Evolutionary conservation across 2,113 vertebrate species (phyloP).

Genomic region (Ardeotis arabs): DNA sequence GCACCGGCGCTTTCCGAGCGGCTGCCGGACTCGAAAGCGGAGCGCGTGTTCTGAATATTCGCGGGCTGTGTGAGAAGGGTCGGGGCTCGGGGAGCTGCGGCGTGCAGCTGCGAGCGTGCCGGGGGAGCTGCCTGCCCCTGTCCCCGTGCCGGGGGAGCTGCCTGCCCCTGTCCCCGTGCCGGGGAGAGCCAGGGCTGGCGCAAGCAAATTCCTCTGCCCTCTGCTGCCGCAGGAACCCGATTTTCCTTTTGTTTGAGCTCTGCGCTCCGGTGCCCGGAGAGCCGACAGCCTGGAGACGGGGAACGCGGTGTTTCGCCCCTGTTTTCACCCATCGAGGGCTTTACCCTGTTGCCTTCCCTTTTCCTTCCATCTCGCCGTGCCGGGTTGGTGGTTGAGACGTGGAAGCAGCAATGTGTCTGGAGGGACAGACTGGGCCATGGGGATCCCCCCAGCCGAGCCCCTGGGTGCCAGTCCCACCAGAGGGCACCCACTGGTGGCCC

Average conservation of each 20-base stretch:
- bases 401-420: not conserved
- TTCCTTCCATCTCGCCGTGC: fast-evolving
- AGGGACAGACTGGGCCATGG: not conserved
- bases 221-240: not conserved
- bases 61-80: not conserved
- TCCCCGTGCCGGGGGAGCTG: too few species aligned
- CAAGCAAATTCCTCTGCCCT: not conserved
- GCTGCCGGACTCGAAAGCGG: not conserved
- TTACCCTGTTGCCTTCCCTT: not conserved
- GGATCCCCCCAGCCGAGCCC: not conserved
- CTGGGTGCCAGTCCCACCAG: not conserved
- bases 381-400: not conserved
- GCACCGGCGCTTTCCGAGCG: fast-evolving
- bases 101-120: fast-evolving
- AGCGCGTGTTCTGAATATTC: not conserved
- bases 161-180: too few species aligned
- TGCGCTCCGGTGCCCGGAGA: not conserved
- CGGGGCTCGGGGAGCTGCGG: fast-evolving
- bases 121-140: not conserved
- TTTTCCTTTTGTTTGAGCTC: not conserved
- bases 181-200: not conserved
- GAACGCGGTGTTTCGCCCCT: too few species aligned
- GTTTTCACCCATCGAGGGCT: not conserved
- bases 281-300: not conserved
- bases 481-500: not conserved